Base-by-base conservation (phyloP, 2,113 vertebrate species). In the Notothenia rossii region DNA sequence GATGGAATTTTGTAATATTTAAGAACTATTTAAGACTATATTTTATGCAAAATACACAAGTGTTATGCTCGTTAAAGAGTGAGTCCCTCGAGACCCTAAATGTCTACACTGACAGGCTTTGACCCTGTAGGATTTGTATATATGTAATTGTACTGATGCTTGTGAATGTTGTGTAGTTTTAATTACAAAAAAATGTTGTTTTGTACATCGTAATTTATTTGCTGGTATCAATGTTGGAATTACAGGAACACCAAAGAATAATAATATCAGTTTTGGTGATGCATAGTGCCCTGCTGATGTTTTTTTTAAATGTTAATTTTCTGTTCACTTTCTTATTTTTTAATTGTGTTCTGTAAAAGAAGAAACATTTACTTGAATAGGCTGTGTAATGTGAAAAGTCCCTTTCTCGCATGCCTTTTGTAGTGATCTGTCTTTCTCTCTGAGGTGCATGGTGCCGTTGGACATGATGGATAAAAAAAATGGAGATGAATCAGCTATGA, bases 151-250 rank as follows among this genome's bases (percentile, higher is more conserved):
- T 95, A 92, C 94, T 95, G 93, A 97, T 96, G 96, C 94, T 95
- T 93, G 96, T 98, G 96, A 97, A 95, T 96, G 95, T 96, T 95
- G 94, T 95, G 94, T 97, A 95, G 96, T 94, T 95, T 96, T 96
- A 96, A 96, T 96, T 94, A 95, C 93, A 66, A 59, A 18, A 70
- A 96, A 93, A 91, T 95, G 94, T 97, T 95, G 94, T 98, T 98
- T 97, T 97, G 96, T 98, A 98, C 95, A 96, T 95, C 95, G 95
- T 99, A 97, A 99, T 99, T 99, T 99, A 98, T 99, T 99, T 97
- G 96, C 94, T 96, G 94, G 94, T 94, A 95, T 95, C 90, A 95
- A 92, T 92, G 88, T 84, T 88, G 95, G 91, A 97, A 96, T 96
- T 97, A 96, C 96, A 96, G 94, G 97, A 94, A 97, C 97, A 98